phyloP scores from a whole-genome alignment of 2,797 vertebrate species.

The Apogon hyalosoma region DNA sequence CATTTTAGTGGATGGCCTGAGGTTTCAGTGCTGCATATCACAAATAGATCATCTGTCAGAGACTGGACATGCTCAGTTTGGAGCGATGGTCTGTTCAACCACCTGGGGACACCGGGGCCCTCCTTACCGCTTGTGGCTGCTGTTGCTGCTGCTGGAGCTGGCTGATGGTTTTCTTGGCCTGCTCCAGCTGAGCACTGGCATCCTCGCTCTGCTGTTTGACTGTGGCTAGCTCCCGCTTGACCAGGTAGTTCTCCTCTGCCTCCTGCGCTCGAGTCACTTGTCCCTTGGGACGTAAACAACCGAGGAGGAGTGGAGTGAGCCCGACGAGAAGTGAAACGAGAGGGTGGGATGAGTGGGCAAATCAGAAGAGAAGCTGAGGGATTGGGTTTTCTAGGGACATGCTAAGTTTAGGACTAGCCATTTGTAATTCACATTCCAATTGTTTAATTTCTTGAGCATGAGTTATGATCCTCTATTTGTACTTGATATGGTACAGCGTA shows the following conservation, averaged over 20 bases:
- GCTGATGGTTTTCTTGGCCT: conserved; percentile 93
- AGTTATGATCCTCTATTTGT: conserved; percentile 25
- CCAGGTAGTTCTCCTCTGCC: conserved; percentile 99
- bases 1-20: conserved; percentile 1
- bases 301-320: conserved; percentile 71
- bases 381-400: conserved; percentile 63
- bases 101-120: conserved; percentile 57
- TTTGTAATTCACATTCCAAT: conserved; percentile 24
- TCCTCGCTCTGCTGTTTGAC: conserved; percentile 98
- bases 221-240: conserved; percentile 98
- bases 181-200: conserved; percentile 93
- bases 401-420: conserved; percentile 57
- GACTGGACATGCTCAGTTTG: conserved; percentile 9
- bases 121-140: conserved; percentile 93
- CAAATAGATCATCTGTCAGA: conserved; percentile 9
- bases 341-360: conserved; percentile 47
- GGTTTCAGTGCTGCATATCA: conserved; percentile 1
- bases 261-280: conserved; percentile 99
- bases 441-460: conserved; percentile 25
- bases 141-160: conserved; percentile 91
- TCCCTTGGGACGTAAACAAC: conserved; percentile 89
- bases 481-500: conserved; percentile 35
- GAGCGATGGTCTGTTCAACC: conserved; percentile 4
- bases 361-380: conserved; percentile 56
- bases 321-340: conserved; percentile 48